phyloP scores from a whole-genome alignment of 1,140 invertebrate species.

The Muscidifurax raptorellus region DNA sequence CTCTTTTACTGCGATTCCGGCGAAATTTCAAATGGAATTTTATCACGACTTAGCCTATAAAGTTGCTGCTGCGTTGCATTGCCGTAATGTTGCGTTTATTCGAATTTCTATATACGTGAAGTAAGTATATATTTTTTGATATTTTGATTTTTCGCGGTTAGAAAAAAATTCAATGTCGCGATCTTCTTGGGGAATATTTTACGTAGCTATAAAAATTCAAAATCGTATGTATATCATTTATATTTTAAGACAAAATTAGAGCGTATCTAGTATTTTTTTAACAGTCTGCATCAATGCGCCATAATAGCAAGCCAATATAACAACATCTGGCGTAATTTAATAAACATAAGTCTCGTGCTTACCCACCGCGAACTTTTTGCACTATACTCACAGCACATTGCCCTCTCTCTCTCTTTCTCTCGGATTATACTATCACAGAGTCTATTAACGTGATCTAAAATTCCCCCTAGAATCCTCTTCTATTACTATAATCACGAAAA shows the following conservation, averaged over 20 bases:
- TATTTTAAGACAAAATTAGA: background rate
- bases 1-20: background rate
- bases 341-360: background rate
- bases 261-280: background rate
- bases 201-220: no score
- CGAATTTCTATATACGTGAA: no score
- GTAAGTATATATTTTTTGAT: no score
- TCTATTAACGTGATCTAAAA: background rate
- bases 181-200: no score
- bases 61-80: no score
- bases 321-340: background rate
- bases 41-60: background rate
- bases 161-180: no score
- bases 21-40: slow-evolving; percentile 35
- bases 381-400: background rate
- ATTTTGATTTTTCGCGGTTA: no score
- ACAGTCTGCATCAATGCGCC: background rate
- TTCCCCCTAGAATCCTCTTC: background rate
- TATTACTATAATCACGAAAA: background rate
- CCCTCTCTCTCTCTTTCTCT: no score
- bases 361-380: background rate
- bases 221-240: no score
- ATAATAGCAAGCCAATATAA: background rate
- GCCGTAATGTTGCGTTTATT: no score
- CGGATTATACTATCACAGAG: no score